A percentile compares a stretch with the other conserved stretches of the same genome.
These are phyloP conservation scores for Saxidomus purpurata DNA, from an alignment of 1,140 invertebrate species.

Conservation along the genomic window DNA sequence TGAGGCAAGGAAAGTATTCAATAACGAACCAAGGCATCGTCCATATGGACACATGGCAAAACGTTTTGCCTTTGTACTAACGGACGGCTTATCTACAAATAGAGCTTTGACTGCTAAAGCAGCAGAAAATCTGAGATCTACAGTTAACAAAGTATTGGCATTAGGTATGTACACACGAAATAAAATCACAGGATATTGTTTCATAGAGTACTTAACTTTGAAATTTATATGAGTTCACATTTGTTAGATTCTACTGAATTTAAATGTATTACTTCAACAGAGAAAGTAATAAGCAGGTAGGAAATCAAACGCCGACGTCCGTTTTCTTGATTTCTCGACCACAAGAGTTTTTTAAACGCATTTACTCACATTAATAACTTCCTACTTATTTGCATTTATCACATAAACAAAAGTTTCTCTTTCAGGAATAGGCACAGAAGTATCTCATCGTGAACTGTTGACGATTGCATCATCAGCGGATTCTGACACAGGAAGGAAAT, in stretches of 20 bases:
- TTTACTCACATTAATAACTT: no score
- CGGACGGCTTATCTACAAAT: slow-evolving; percentile 44
- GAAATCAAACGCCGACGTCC: no score
- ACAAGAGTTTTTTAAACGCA: no score
- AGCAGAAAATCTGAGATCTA: background rate
- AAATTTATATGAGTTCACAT: no score
- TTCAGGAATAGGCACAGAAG: background rate
- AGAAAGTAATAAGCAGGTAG: no score
- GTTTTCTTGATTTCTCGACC: no score
- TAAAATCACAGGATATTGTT: no score
- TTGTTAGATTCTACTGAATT: no score
- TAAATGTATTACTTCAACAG: no score
- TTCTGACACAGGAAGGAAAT: background rate
- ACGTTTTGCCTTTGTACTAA: slow-evolving; percentile 13
- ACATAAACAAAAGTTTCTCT: no score
- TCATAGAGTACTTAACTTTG: no score
- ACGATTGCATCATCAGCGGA: slow-evolving; percentile 2
- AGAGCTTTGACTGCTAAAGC: background rate
- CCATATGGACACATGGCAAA: background rate
- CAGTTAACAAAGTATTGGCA: slow-evolving; percentile 18
- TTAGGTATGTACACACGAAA: slow-evolving; percentile 35
- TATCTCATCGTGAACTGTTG: slow-evolving; percentile 37
- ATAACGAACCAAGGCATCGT: background rate
- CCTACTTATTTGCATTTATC: no score
- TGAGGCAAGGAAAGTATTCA: background rate